Conservation (phyloP, 2,888 invertebrate genomes). For the Sympetrum striolatum region DNA sequence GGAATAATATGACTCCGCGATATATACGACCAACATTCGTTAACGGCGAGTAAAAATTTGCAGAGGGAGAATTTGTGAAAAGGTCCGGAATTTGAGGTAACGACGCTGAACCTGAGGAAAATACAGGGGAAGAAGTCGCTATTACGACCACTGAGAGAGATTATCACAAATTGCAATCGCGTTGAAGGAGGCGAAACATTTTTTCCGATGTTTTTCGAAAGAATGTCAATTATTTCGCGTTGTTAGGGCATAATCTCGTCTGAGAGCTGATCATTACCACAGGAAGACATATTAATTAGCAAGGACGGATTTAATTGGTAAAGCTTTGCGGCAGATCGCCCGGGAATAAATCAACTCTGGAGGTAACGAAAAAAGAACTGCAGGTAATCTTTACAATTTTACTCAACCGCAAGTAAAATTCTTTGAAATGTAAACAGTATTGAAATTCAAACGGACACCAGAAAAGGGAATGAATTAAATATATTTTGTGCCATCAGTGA, state of each 20-base stretch:
- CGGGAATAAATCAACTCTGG: too few relatives aligned
- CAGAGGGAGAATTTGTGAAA: background rate
- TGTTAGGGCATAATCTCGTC: background rate
- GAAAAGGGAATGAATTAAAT: too few relatives aligned
- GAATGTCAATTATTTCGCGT: background rate
- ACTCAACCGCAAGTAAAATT: too few relatives aligned
- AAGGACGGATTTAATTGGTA: background rate
- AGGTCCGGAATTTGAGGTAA: background rate
- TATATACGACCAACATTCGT: conserved; percentile 5
- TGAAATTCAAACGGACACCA: too few relatives aligned
- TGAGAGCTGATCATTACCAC: background rate
- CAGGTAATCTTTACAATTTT: too few relatives aligned
- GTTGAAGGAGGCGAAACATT: background rate
- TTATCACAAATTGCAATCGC: background rate
- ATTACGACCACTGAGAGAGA: background rate
- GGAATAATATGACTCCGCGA: background rate
- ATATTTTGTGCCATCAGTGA: too few relatives aligned
- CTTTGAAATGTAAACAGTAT: too few relatives aligned
- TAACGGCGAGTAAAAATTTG: background rate
- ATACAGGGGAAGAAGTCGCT: background rate
- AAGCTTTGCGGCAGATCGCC: background rate
- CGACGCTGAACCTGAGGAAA: background rate
- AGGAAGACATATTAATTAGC: background rate
- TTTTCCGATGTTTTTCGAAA: background rate
- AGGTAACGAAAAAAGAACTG: too few relatives aligned